phyloP scores from a whole-genome alignment of 2,113 vertebrate species.

The Siphamia tubifer region DNA sequence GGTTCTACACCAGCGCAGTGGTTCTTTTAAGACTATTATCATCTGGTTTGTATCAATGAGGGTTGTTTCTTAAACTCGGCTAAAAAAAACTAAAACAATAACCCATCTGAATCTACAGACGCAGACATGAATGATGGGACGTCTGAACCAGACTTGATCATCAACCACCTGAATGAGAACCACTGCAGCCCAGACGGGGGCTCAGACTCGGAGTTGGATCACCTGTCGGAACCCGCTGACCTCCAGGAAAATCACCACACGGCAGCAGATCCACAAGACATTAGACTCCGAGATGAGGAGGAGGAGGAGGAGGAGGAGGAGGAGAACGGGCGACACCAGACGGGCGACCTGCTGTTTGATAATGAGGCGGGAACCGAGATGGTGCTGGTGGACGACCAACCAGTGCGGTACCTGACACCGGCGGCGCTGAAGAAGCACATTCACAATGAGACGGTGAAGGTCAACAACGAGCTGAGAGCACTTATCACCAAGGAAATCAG shows the following conservation, averaged over 20 bases:
- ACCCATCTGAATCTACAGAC: constrained; percentile 62
- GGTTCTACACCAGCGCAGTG: too few relatives aligned
- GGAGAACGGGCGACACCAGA: constrained; percentile 64
- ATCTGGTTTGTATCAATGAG: too few relatives aligned
- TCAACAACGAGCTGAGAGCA: constrained; percentile 88
- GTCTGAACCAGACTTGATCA: constrained; percentile 78
- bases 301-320: constrained; percentile 77
- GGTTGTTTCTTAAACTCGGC: background rate
- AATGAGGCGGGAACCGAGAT: constrained; percentile 69
- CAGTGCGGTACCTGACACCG: constrained; percentile 78
- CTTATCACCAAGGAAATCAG: constrained; percentile 95
- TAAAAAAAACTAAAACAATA: too few relatives aligned
- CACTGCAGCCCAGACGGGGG: constrained; percentile 64
- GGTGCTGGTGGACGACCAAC: constrained; percentile 50
- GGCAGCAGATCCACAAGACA: background rate
- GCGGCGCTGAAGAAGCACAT: constrained; percentile 83
- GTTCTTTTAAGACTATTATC: too few relatives aligned
- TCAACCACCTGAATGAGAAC: constrained; percentile 85
- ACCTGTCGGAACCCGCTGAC: background rate
- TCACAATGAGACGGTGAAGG: constrained; percentile 83
- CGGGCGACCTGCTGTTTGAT: constrained; percentile 67
- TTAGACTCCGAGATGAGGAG: background rate
- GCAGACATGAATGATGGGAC: constrained; percentile 74
- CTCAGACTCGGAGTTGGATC: constrained; percentile 57
- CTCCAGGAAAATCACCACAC: constrained; percentile 74